phyloP scores from a whole-genome alignment of 2,888 invertebrate genomes.

The Hemaris fuciformis region DNA sequence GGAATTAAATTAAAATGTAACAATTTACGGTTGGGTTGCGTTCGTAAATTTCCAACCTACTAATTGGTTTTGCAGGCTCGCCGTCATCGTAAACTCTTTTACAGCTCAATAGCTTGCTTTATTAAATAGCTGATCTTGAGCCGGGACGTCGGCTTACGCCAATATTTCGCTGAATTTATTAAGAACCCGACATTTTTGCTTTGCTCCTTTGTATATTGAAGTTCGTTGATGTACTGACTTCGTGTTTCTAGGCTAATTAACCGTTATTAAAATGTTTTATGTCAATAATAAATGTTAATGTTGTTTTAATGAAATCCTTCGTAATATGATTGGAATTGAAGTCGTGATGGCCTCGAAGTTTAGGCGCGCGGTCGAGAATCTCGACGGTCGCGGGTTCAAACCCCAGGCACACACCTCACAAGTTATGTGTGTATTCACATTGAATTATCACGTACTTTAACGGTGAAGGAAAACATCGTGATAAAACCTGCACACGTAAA shows the following conservation, averaged over 20 bases:
- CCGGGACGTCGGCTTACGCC: conserved; percentile 17
- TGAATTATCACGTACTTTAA: too few species aligned
- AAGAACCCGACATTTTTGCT: not conserved
- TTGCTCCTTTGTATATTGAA: not conserved
- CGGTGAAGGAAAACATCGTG: too few species aligned
- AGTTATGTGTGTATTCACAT: too few species aligned
- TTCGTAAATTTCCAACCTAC: conserved; percentile 68
- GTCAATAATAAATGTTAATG: not conserved
- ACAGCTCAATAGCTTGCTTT: conserved; percentile 66
- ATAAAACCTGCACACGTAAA: too few species aligned
- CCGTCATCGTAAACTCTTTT: conserved; percentile 69
- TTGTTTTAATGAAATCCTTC: too few species aligned
- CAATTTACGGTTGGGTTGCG: conserved; percentile 66
- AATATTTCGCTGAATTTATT: not conserved
- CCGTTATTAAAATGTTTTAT: not conserved
- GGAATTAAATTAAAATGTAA: conserved; percentile 76
- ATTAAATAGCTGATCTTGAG: conserved; percentile 49
- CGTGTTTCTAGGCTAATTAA: not conserved
- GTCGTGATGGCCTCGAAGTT: too few species aligned
- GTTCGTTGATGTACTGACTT: not conserved
- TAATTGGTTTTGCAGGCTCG: conserved; percentile 71
- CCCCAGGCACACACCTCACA: too few species aligned
- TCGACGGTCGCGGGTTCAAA: too few species aligned
- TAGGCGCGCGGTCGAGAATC: too few species aligned
- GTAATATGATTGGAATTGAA: too few species aligned